These are phyloP conservation scores for Drosophila aldrichi DNA, from an alignment of 2,888 invertebrate genomes.

Conservation along the genomic window DNA sequence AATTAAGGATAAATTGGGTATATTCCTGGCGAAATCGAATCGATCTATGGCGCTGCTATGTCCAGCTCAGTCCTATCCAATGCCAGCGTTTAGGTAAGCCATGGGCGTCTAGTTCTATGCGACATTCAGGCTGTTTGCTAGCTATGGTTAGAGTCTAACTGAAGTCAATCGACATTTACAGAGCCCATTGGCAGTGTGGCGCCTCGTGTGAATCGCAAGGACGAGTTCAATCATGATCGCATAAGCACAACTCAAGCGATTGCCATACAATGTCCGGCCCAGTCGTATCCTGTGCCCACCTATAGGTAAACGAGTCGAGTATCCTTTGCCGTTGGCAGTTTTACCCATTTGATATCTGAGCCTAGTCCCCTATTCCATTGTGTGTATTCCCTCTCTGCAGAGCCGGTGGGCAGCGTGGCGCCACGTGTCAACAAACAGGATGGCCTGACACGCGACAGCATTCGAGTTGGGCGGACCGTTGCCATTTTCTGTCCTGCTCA, in stretches of 20 bases:
- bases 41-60: constrained; percentile 86
- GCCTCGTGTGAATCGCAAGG: constrained; percentile 87
- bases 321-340: constrained; percentile 14
- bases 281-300: constrained; percentile 89
- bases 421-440: constrained; percentile 90
- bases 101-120: no score
- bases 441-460: constrained; percentile 87
- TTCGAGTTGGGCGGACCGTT: constrained; percentile 87
- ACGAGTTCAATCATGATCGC: constrained; percentile 84
- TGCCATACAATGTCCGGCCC: constrained; percentile 90
- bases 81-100: constrained; percentile 88
- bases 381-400: constrained; percentile 52
- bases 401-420: constrained; percentile 86
- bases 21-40: constrained; percentile 62
- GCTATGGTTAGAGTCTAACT: neutral
- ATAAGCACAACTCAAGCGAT: constrained; percentile 83
- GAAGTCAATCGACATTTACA: constrained; percentile 42
- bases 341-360: neutral
- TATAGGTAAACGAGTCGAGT: constrained; percentile 86
- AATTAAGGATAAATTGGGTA: constrained; percentile 87
- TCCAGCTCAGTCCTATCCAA: constrained; percentile 89
- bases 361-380: neutral
- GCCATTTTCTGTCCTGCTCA: constrained; percentile 88
- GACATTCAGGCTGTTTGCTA: constrained; percentile 24
- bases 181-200: constrained; percentile 85